Percentiles rank a stretch among this genome's conserved stretches.
Conservation (phyloP, 2,888 invertebrate genomes). For the Brassicogethes aeneus region DNA sequence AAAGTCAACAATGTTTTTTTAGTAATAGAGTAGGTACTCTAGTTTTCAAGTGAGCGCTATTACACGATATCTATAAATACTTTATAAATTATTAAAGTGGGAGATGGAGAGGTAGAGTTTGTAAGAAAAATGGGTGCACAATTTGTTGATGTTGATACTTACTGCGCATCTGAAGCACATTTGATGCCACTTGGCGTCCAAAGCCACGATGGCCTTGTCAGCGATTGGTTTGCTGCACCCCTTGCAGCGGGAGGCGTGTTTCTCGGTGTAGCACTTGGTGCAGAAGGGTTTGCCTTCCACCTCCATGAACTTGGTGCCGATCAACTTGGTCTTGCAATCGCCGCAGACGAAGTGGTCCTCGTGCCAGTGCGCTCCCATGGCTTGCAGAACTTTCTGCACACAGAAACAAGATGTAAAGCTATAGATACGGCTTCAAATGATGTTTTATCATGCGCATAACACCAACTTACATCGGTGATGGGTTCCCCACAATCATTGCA, state of each 20-base stretch:
- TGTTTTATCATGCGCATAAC: not conserved
- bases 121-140: too few relatives aligned
- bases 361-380: conserved; percentile 84
- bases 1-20: too few relatives aligned
- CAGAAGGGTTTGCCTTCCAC: conserved; percentile 78
- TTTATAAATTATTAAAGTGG: too few relatives aligned
- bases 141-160: conserved; percentile 36
- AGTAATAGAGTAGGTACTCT: too few relatives aligned
- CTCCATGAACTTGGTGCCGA: conserved; percentile 85
- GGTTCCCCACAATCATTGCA: conserved; percentile 83
- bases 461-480: conserved; percentile 64
- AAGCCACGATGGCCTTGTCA: conserved; percentile 78
- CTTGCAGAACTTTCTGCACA: conserved; percentile 37
- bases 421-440: too few relatives aligned
- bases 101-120: too few relatives aligned
- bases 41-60: too few relatives aligned
- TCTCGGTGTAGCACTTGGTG: conserved; percentile 71
- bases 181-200: conserved; percentile 90
- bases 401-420: not conserved
- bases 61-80: too few relatives aligned
- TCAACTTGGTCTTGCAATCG: conserved; percentile 72
- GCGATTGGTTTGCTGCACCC: conserved; percentile 75
- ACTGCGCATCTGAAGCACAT: conserved; percentile 94
- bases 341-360: conserved; percentile 88
- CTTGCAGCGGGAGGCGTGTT: conserved; percentile 83